A percentile compares a stretch with the other conserved stretches of the same genome.
Evolutionary conservation across 2,113 vertebrate genomes (phyloP).

Genomic region (Stegostoma tigrinum): DNA sequence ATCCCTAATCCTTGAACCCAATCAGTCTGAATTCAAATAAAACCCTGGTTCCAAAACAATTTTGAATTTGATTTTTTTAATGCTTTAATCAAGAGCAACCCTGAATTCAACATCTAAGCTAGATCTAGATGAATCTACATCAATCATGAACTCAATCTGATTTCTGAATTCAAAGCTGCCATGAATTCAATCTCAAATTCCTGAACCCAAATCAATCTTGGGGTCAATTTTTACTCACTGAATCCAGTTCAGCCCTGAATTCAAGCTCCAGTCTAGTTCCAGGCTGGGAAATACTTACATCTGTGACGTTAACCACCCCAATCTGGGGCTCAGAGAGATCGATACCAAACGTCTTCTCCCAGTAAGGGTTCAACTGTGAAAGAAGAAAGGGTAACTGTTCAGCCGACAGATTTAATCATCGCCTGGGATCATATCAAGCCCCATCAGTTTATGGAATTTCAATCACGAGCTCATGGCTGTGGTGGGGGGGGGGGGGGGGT

Average conservation of each 20-base stretch:
- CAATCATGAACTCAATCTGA: neutral
- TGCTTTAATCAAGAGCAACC: too few species aligned
- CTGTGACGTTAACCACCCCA: constrained; percentile 78
- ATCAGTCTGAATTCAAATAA: neutral
- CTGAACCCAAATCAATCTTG: neutral
- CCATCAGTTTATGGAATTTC: neutral
- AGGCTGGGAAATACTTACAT: constrained; percentile 62
- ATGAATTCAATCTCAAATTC: neutral
- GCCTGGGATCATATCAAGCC: neutral
- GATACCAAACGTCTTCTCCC: constrained; percentile 83
- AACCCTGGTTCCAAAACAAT: neutral
- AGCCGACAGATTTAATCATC: neutral
- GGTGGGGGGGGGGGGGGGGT: too few species aligned
- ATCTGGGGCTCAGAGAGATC: constrained; percentile 79
- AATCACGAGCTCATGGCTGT: neutral
- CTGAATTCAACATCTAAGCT: neutral
- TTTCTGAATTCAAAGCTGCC: neutral
- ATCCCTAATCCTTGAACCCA: neutral
- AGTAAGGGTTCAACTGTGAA: constrained; percentile 78
- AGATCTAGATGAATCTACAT: neutral
- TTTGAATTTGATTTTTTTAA: neutral
- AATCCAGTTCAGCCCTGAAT: neutral
- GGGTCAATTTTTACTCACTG: neutral
- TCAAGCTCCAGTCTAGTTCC: neutral
- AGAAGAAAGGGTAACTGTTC: constrained; percentile 34